Conservation (phyloP, 2,113 vertebrate genomes). For the Amphilophus citrinellus region DNA sequence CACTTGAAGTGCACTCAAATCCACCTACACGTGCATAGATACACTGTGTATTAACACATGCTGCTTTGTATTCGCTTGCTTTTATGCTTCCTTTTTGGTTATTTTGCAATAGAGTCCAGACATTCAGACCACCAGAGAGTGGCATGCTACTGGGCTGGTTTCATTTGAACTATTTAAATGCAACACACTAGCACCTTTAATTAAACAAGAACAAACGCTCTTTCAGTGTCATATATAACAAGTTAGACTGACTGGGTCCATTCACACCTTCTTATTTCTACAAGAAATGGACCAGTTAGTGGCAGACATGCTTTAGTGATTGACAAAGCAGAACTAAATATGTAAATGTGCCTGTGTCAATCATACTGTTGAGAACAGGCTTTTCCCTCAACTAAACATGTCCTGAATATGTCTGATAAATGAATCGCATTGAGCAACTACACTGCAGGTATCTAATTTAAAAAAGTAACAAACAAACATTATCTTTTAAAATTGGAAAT, state of each 20-base stretch:
- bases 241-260: neutral
- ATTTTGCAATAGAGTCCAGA: neutral
- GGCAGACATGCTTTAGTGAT: constrained; percentile 5
- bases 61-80: constrained; percentile 20
- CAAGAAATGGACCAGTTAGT: constrained; percentile 25
- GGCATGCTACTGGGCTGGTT: neutral
- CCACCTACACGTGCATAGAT: constrained; percentile 26
- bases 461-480: neutral
- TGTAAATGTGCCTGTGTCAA: constrained; percentile 30
- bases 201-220: neutral
- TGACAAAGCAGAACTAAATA: constrained; percentile 13
- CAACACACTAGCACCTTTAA: neutral
- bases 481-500: neutral
- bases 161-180: neutral
- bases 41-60: constrained; percentile 33
- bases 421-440: neutral
- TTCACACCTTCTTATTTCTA: constrained; percentile 29
- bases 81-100: constrained; percentile 23
- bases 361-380: neutral
- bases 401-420: constrained; percentile 22
- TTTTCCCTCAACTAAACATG: constrained; percentile 15
- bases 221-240: neutral
- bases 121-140: neutral
- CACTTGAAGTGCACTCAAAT: constrained; percentile 41
- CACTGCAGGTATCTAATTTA: constrained; percentile 27